Evolutionary conservation across 2,888 invertebrate genomes (phyloP).

Genomic region (Nomada hirtipes): DNA sequence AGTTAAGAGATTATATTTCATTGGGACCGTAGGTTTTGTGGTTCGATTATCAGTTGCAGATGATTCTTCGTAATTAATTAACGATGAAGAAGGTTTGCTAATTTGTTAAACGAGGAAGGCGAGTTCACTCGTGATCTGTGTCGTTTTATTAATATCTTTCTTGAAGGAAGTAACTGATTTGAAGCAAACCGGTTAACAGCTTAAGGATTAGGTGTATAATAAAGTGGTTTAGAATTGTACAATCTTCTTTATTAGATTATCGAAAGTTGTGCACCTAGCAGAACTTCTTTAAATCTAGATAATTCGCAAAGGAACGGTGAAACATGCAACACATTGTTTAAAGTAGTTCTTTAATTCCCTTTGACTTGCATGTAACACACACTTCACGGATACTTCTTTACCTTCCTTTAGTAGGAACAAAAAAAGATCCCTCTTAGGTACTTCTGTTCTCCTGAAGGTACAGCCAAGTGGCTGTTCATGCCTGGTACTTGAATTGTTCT

Average conservation of each 20-base stretch:
- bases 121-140: too few species aligned
- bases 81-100: too few species aligned
- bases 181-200: too few species aligned
- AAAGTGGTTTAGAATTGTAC: background rate
- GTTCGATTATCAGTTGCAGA: too few species aligned
- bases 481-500: conserved; percentile 35
- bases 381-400: conserved; percentile 27
- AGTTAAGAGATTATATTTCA: too few species aligned
- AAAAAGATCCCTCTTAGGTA: conserved; percentile 33
- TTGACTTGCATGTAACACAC: conserved; percentile 26
- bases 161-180: too few species aligned
- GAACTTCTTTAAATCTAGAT: background rate
- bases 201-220: too few species aligned
- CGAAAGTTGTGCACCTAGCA: background rate
- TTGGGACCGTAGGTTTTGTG: too few species aligned
- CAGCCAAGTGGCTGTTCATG: conserved; percentile 42
- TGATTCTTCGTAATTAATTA: too few species aligned
- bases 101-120: too few species aligned
- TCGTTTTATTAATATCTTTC: too few species aligned
- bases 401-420: conserved; percentile 34
- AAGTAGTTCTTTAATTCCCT: conserved; percentile 17
- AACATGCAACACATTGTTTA: background rate
- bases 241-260: background rate
- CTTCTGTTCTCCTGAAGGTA: conserved; percentile 43
- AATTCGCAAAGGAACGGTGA: background rate